Conservation (phyloP, 2,797 vertebrate genomes). For the Peromyscus attwateri region DNA sequence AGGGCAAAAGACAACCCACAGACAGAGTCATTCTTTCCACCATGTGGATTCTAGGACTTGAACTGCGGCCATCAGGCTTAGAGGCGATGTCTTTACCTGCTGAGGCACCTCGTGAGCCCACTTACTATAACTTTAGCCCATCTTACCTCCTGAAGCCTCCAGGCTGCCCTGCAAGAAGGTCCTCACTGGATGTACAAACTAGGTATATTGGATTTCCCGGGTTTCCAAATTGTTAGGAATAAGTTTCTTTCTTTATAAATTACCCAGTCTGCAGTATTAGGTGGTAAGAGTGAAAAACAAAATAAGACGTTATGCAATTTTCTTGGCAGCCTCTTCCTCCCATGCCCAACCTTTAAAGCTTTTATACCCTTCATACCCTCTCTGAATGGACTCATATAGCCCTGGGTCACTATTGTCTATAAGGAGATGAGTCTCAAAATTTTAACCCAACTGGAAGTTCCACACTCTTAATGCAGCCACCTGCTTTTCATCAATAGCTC, state of each 20-base stretch:
- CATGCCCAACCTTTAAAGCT: not conserved
- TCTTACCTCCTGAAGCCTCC: not conserved
- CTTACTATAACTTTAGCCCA: not conserved
- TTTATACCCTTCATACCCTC: not conserved
- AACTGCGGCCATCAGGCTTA: not conserved
- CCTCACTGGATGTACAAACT: not conserved
- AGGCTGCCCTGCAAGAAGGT: not conserved
- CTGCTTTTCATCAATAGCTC: not conserved
- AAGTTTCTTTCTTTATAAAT: not conserved
- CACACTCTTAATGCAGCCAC: not conserved
- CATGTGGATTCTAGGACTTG: not conserved
- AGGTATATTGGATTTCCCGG: too few species aligned
- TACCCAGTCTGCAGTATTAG: not conserved
- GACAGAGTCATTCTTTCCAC: not conserved
- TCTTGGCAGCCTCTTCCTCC: not conserved
- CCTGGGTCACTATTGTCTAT: not conserved
- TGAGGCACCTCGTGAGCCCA: not conserved
- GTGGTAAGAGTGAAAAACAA: not conserved
- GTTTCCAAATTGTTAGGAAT: not conserved
- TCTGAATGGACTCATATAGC: not conserved
- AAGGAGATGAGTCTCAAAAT: not conserved
- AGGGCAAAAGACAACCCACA: not conserved
- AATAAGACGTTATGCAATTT: not conserved
- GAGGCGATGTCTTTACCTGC: not conserved
- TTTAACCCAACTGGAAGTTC: slow-evolving; percentile 17